phyloP scores from a whole-genome alignment of 2,797 vertebrate genomes.

The Gallirallus australis region DNA sequence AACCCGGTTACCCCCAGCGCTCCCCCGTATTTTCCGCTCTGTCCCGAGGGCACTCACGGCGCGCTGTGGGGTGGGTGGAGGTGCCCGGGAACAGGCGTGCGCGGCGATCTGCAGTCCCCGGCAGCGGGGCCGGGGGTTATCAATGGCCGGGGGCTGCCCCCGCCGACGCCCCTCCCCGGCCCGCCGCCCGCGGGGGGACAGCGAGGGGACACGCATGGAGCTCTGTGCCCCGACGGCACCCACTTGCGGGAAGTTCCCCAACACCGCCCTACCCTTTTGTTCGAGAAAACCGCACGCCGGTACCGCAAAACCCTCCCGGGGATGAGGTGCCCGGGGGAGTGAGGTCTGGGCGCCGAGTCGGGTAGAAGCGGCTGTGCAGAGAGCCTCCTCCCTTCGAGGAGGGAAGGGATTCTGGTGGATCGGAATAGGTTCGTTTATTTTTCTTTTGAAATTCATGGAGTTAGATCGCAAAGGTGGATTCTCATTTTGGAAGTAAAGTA shows the following conservation, averaged over 20 bases:
- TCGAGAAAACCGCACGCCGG: not conserved
- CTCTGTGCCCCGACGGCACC: not conserved
- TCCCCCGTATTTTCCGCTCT: not conserved
- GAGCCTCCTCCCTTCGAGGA: not conserved
- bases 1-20: not conserved
- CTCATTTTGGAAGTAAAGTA: not conserved
- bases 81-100: not conserved
- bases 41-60: not conserved
- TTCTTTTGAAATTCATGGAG: not conserved
- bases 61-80: not conserved
- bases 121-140: not conserved
- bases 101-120: not conserved
- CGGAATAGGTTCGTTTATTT: fast-evolving
- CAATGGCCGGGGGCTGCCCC: constrained; percentile 32
- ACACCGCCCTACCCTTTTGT: fast-evolving
- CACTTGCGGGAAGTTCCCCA: not conserved
- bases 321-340: not conserved
- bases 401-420: fast-evolving
- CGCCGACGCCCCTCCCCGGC: constrained; percentile 41
- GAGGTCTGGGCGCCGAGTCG: not conserved
- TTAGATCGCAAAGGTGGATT: not conserved
- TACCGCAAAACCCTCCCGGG: not conserved
- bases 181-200: not conserved
- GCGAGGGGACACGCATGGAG: not conserved
- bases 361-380: not conserved